Base-by-base conservation (phyloP, 2,888 invertebrate species). In the Epicampocera succincta region DNA sequence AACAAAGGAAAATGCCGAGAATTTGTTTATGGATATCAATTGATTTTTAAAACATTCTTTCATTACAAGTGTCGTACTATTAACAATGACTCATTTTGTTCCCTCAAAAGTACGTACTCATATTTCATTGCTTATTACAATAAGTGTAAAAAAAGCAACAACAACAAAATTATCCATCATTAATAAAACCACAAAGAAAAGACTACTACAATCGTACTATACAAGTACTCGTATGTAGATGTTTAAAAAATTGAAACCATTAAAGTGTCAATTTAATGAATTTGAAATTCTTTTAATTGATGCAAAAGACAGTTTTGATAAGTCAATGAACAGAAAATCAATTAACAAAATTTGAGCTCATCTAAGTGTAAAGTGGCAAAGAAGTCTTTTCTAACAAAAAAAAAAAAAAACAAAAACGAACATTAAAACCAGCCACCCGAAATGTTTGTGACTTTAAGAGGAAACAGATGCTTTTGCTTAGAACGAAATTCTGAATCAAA, bases 261-360 rank as follows among this genome's bases (percentile, higher is more conserved):
- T 69, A 46, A 76, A 76, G 61, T 69, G 76, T 76, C 76, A 76
- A 46, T 69, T 69, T 44, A 66, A 66, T 50, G 25, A 66, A 66
- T 29, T 75, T 75, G 33, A 13, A 54, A 69, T 60, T 60, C 6
- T 46, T 38, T 76, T 38, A 61, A 76, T 69, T 69, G 38, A 69
- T 46, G 38, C 46, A 66, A 75, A 75, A 66, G 75, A 60, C 74
- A 80, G 65, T 74, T 65, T 66, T 46, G 19, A 65, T n/a, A 66
- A 61, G 58, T 71, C 66, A 80, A 60, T 72, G 76, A 76, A 72
- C 71, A 60, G 61, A 56, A 56, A 75, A 80, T 63, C 76, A 72
- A 73, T 76, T 76, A 56, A 65, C 40, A 68, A 54, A 61, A 25
- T 61, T 17, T 0, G 25, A 52, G 52, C n/a, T 40, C 38, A 76